Conservation (phyloP, 1,140 invertebrate species). For the Lucilia cuprina region DNA sequence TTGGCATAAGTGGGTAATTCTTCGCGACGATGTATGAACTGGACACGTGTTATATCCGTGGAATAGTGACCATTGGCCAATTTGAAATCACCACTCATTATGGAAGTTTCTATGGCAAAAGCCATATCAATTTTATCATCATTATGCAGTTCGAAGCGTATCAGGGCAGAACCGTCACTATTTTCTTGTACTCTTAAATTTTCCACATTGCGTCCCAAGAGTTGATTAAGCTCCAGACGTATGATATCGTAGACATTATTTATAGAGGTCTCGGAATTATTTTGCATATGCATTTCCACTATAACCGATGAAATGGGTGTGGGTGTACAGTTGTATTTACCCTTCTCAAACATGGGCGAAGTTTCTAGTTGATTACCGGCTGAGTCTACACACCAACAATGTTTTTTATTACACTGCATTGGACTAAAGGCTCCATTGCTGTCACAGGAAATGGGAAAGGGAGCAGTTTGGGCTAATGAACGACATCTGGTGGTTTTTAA, state of each 20-base stretch:
- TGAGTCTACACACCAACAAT: constrained; percentile 87
- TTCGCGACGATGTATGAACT: constrained; percentile 53
- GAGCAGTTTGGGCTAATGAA: constrained; percentile 66
- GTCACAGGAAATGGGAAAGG: constrained; percentile 70
- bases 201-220: constrained; percentile 54
- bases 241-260: constrained; percentile 57
- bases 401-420: constrained; percentile 75
- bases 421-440: constrained; percentile 74
- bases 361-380: constrained; percentile 78
- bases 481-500: constrained; percentile 69
- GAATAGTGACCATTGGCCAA: constrained; percentile 51
- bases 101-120: constrained; percentile 58
- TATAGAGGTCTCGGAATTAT: constrained; percentile 44
- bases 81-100: constrained; percentile 48
- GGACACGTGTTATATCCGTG: constrained; percentile 55
- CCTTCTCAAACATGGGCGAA: constrained; percentile 71
- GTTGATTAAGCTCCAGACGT: constrained; percentile 49
- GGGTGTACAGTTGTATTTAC: constrained; percentile 45
- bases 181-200: constrained; percentile 62
- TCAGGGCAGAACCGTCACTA: constrained; percentile 52
- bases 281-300: constrained; percentile 57
- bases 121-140: constrained; percentile 57
- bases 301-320: constrained; percentile 57
- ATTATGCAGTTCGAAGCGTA: constrained; percentile 58
- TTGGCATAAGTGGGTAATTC: constrained; percentile 44